phyloP scores from a whole-genome alignment of 1,140 invertebrate genomes.

The Grapholita molesta region DNA sequence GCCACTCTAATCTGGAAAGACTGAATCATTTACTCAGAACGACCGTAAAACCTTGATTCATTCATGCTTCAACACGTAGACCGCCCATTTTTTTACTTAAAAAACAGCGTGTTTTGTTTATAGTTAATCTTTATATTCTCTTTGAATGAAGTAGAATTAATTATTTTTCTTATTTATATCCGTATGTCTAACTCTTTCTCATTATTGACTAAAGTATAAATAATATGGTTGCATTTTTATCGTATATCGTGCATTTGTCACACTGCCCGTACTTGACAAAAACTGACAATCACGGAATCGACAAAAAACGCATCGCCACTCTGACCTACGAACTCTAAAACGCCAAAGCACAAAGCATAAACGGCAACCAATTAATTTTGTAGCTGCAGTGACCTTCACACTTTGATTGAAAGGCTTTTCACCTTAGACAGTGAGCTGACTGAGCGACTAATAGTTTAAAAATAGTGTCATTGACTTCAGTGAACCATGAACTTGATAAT shows the following conservation, averaged over 20 bases:
- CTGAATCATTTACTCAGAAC: not conserved
- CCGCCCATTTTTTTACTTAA: not conserved
- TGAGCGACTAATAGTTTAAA: not conserved
- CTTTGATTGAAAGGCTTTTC: not conserved
- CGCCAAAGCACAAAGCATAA: too few species aligned
- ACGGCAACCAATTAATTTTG: too few species aligned
- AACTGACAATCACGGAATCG: too few species aligned
- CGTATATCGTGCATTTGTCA: too few species aligned
- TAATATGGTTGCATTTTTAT: too few species aligned
- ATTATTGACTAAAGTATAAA: too few species aligned
- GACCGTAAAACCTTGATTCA: not conserved
- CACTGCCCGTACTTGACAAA: too few species aligned
- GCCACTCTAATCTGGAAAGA: not conserved
- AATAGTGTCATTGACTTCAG: not conserved
- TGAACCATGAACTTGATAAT: not conserved
- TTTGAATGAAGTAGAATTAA: not conserved
- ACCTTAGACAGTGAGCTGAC: not conserved
- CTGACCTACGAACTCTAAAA: too few species aligned
- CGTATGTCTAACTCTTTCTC: too few species aligned
- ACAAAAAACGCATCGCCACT: too few species aligned
- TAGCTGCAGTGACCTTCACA: not conserved
- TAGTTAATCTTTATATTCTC: not conserved
- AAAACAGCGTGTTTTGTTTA: not conserved
- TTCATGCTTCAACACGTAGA: not conserved
- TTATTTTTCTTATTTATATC: too few species aligned